These are phyloP conservation scores for Antennarius striatus DNA, from an alignment of 2,113 vertebrate species.

Conservation along the genomic window DNA sequence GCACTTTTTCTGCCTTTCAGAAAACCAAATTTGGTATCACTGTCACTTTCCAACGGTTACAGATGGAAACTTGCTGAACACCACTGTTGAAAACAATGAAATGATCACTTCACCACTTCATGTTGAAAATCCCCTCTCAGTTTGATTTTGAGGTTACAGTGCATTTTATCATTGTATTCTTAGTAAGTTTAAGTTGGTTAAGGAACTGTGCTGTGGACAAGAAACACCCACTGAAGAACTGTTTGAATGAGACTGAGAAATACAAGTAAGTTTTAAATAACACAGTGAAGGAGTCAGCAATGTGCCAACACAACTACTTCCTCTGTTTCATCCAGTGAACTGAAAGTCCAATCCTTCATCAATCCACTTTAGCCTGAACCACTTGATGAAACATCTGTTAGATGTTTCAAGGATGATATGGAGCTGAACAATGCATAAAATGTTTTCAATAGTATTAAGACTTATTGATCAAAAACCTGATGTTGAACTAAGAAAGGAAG, in stretches of 20 bases:
- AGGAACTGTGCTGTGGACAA: background rate
- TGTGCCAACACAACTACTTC: too few species aligned
- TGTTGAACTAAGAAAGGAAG: background rate
- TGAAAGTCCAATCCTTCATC: too few species aligned
- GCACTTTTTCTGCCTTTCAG: conserved; percentile 39
- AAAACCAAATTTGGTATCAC: conserved; percentile 38
- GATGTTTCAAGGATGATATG: too few species aligned
- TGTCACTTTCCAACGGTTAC: conserved; percentile 23
- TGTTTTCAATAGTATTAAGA: conserved; percentile 5
- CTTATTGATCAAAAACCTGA: conserved; percentile 8
- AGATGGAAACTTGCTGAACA: conserved; percentile 24
- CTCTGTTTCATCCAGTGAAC: background rate
- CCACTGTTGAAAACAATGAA: background rate
- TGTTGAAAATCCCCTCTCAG: too few species aligned
- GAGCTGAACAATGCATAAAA: background rate
- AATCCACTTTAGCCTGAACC: too few species aligned
- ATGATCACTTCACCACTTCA: too few species aligned
- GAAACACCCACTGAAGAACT: background rate
- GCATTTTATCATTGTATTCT: background rate
- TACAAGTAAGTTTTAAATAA: background rate
- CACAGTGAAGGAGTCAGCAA: conserved; percentile 7
- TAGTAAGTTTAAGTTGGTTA: background rate
- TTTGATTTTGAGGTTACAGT: background rate
- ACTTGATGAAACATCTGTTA: too few species aligned
- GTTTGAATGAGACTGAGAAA: background rate